Evolutionary conservation across 2,113 vertebrate genomes (phyloP).

Genomic region (Microcebus griseorufus): DNA sequence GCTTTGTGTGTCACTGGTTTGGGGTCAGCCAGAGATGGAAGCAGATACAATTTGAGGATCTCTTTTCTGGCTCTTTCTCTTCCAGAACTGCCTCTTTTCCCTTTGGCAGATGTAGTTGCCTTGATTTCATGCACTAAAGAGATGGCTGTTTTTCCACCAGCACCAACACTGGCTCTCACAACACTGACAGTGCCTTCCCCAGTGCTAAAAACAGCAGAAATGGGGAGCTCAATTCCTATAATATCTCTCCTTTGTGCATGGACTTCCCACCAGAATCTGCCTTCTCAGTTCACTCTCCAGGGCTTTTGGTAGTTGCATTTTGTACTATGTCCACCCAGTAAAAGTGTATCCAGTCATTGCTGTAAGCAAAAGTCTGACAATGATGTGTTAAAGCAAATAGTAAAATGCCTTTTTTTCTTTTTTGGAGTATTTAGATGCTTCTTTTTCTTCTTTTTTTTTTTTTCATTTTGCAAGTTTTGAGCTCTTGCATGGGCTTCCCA

Average conservation of each 20-base stretch:
- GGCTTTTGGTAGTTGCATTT: neutral
- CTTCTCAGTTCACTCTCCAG: neutral
- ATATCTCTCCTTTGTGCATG: neutral
- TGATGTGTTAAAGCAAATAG: neutral
- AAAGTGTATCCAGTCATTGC: neutral
- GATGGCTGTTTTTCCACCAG: neutral
- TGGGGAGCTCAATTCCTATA: neutral
- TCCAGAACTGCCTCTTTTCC: neutral
- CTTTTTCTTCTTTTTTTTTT: neutral
- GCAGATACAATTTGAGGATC: neutral
- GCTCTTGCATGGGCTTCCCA: neutral
- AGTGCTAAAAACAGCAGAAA: neutral
- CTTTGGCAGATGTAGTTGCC: neutral
- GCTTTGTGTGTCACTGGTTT: neutral
- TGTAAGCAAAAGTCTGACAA: neutral
- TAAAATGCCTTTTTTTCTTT: neutral
- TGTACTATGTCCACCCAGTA: neutral
- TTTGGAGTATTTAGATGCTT: neutral
- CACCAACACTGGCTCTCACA: accelerated
- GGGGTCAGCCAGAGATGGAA: neutral
- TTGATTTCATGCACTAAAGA: neutral
- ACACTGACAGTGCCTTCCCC: neutral
- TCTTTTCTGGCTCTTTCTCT: neutral
- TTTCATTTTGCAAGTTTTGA: neutral
- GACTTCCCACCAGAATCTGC: neutral